Evolutionary conservation across 2,113 vertebrate genomes (phyloP), one percentile per base, ranked within the genome.

Genomic region (Phaethornis superciliosus): DNA sequence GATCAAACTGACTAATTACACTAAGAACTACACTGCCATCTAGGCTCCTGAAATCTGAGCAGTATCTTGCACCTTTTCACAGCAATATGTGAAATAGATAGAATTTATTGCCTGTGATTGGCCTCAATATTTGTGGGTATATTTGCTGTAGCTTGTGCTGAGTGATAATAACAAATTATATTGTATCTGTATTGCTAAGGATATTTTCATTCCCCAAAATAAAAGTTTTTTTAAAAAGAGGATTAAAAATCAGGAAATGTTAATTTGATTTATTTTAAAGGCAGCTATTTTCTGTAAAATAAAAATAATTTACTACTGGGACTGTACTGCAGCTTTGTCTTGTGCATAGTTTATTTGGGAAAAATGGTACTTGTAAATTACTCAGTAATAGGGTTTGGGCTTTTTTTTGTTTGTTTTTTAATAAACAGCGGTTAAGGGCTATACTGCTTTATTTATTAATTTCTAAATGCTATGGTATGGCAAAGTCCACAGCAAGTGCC

Each of bases 1-100:
- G 97, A 98, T 98, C 93, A 98, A 98, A 95, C 97, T 99, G 96
- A 97, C 98, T 93, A 98, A 98, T 96, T 98, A 99, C 95, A 96
- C 97, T 91, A 98, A 97, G 93, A 98, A 98, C 96, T 98, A 96
- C 94, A 98, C 98, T 52, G 98, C 98, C 78, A 98, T 99, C 93
- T 99, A 98, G 98, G 59, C 58, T 30, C 35, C 69, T 63, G 64
- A 93, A 80, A 93, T 56, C 56, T 5, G 4, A 93, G 51, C 69
- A 88, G 30, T 64, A 86, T 20, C 37, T 94, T 88, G 55, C 28
- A 77, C 76, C 52, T 86, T 96, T 85, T 77, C 64, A 56, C 56
- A 90, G 81, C 84, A 86, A 75, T 91, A 82, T 80, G 54, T 89
- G 74, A 95, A 93, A 40, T 46, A 52, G 40, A 65, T 85, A 33